phyloP scores from a whole-genome alignment of 2,888 invertebrate genomes.

The Pseudococcus jackbeardsleyi region DNA sequence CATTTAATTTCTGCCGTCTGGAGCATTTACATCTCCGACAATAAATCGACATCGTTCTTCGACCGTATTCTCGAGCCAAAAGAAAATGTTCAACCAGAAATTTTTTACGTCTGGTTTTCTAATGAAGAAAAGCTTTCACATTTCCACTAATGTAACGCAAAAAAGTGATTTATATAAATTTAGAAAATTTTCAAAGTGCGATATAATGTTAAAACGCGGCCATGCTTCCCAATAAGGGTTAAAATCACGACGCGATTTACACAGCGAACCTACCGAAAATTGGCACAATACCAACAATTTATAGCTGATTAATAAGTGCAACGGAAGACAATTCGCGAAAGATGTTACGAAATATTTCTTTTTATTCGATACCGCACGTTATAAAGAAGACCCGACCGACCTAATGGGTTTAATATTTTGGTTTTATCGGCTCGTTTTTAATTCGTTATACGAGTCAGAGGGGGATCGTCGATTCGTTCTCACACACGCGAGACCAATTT shows the following conservation, averaged over 20 bases:
- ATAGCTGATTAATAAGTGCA: constrained; percentile 56
- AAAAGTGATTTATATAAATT: constrained; percentile 55
- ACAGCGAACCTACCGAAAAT: constrained; percentile 37
- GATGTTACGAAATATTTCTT: constrained; percentile 54
- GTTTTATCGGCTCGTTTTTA: constrained; percentile 28
- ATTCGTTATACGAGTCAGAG: not conserved
- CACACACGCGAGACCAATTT: not conserved
- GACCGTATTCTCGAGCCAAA: not conserved
- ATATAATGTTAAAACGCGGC: constrained; percentile 54
- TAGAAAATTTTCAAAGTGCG: constrained; percentile 45
- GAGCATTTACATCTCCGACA: not conserved
- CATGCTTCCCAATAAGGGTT: constrained; percentile 43
- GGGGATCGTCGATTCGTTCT: not conserved
- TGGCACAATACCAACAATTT: constrained; percentile 48
- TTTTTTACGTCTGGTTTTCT: constrained; percentile 28
- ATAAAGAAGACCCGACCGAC: not conserved
- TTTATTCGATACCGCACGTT: constrained; percentile 22
- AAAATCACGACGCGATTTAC: constrained; percentile 52
- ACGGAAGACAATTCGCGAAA: constrained; percentile 50
- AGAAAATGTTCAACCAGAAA: not conserved
- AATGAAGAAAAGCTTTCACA: constrained; percentile 54
- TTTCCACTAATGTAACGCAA: constrained; percentile 48
- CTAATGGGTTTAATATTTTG: constrained; percentile 50
- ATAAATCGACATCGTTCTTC: not conserved
- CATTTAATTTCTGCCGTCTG: not conserved